Conservation (phyloP, 2,113 vertebrate species). For the Oncorhynchus gorbuscha region DNA sequence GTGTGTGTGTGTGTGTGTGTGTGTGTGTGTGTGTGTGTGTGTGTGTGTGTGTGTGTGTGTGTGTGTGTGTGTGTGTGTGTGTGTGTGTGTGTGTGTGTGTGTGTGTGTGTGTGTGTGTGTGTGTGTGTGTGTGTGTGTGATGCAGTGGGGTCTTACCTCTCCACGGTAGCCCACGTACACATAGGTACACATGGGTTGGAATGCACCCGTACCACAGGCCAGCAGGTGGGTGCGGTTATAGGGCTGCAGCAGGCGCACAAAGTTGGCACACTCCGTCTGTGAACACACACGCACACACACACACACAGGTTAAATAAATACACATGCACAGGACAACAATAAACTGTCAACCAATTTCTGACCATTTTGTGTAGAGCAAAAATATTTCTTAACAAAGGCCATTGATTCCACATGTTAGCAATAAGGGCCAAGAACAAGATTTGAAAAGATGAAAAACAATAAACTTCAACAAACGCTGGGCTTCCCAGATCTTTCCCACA, state of each 20-base stretch:
- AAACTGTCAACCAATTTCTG: constrained; percentile 36
- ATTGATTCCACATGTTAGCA: constrained; percentile 58
- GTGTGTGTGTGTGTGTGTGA: not conserved
- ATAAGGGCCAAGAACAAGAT: constrained; percentile 36
- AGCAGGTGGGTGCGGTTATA: constrained; percentile 91
- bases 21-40: not conserved
- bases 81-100: not conserved
- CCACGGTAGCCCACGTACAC: constrained; percentile 85
- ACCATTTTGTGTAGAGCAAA: constrained; percentile 34
- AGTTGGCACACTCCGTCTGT: constrained; percentile 92
- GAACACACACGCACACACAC: constrained; percentile 6
- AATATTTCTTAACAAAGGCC: constrained; percentile 26
- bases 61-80: not conserved
- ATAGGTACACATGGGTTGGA: constrained; percentile 85
- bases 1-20: too few relatives aligned
- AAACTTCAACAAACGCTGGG: not conserved
- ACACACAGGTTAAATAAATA: constrained; percentile 31
- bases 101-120: not conserved
- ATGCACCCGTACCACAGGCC: constrained; percentile 90
- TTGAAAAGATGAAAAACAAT: constrained; percentile 51
- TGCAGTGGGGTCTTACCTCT: constrained; percentile 75
- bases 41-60: not conserved
- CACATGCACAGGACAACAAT: constrained; percentile 17
- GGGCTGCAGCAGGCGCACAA: constrained; percentile 86
- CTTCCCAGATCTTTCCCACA: constrained; percentile 8